These are phyloP conservation scores for Lordiphosa fenestrarum DNA, from an alignment of 2,888 invertebrate genomes.

Conservation along the genomic window DNA sequence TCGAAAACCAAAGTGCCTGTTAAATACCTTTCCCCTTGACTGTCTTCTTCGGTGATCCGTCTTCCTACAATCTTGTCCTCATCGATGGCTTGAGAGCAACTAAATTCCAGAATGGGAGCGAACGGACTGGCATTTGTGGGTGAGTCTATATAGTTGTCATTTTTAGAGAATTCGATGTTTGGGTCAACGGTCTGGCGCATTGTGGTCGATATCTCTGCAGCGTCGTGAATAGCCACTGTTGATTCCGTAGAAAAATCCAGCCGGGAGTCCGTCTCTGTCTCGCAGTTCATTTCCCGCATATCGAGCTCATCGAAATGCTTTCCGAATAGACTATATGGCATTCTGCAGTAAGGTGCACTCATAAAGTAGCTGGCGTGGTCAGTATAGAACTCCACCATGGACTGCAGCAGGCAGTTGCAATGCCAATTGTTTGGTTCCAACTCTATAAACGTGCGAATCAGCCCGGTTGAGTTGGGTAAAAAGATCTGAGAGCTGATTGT, in stretches of 20 bases:
- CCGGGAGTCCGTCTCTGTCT: not conserved
- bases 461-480: not conserved
- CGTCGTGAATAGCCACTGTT: not conserved
- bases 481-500: constrained; percentile 42
- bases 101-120: constrained; percentile 33
- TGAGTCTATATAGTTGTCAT: not conserved
- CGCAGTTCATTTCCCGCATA: constrained; percentile 28
- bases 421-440: constrained; percentile 68
- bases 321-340: constrained; percentile 58
- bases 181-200: not conserved
- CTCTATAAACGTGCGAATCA: constrained; percentile 40
- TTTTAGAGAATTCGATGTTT: not conserved
- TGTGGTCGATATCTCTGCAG: constrained; percentile 4
- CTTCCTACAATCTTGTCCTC: not conserved
- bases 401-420: constrained; percentile 63
- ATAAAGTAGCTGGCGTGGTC: constrained; percentile 52
- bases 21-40: not conserved
- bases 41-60: not conserved
- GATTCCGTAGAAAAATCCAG: not conserved
- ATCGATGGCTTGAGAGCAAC: constrained; percentile 29
- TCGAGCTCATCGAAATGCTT: constrained; percentile 48
- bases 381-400: constrained; percentile 47
- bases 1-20: constrained; percentile 47
- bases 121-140: constrained; percentile 7
- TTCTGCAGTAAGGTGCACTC: constrained; percentile 63